These are phyloP conservation scores for Nycticryphes semicollaris DNA, from an alignment of 2,113 vertebrate genomes.

Conservation along the genomic window DNA sequence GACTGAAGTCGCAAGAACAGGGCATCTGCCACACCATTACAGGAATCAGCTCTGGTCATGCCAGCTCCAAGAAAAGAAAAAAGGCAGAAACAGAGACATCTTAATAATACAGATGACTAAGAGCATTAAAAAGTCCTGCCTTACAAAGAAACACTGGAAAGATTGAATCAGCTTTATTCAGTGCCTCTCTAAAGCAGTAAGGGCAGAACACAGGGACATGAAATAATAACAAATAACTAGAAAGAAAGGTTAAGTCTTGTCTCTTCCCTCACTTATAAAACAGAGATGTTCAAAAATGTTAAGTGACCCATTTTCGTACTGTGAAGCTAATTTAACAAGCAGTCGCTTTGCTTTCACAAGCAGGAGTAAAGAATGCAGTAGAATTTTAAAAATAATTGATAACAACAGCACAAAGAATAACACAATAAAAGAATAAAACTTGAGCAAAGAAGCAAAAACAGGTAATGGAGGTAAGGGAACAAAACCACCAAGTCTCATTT, in stretches of 20 bases:
- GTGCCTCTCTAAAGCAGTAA: neutral
- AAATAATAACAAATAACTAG: neutral
- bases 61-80: neutral
- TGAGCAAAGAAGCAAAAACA: neutral
- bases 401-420: neutral
- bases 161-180: neutral
- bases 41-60: neutral
- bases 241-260: neutral
- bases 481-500: neutral
- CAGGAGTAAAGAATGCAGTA: neutral
- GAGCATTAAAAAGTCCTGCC: neutral
- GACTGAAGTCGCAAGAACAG: neutral
- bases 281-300: neutral
- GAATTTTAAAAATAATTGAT: neutral
- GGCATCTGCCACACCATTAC: accelerated
- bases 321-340: neutral
- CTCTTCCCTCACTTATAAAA: neutral
- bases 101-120: neutral
- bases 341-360: neutral
- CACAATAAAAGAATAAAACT: neutral
- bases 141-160: neutral
- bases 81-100: neutral
- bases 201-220: neutral
- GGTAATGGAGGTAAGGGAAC: neutral
- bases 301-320: neutral